A percentile compares a stretch with the other conserved stretches of the same genome.
phyloP scores from a whole-genome alignment of 2,888 invertebrate genomes.

The Andrena bucephala region DNA sequence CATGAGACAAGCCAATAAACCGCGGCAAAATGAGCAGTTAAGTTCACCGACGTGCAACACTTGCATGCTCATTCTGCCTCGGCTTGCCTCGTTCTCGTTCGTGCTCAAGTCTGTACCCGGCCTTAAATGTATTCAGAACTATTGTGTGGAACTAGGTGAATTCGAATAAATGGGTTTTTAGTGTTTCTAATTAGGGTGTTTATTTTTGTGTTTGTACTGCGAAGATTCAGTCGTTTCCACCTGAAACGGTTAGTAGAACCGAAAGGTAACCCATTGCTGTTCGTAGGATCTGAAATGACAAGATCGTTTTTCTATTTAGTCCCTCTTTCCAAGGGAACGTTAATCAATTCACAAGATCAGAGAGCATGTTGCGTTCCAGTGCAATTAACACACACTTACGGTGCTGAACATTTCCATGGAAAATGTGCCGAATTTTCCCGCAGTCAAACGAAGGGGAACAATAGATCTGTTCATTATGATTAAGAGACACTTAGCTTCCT shows the following conservation, averaged over 20 bases:
- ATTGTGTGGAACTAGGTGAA: constrained; percentile 10
- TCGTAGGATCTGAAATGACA: constrained; percentile 58
- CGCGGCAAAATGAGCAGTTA: too few relatives aligned
- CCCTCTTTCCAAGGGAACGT: not conserved
- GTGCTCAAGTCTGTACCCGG: too few relatives aligned
- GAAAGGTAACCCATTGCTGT: constrained; percentile 69
- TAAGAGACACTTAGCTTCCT: constrained; percentile 62
- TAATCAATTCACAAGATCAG: too few relatives aligned
- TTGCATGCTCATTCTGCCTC: too few relatives aligned
- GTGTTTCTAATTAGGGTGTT: not conserved
- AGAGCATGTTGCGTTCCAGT: not conserved
- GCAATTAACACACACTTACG: constrained; percentile 52
- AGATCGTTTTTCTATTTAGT: not conserved
- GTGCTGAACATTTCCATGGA: constrained; percentile 73
- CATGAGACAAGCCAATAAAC: too few relatives aligned
- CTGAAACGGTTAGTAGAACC: constrained; percentile 63
- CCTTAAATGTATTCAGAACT: too few relatives aligned
- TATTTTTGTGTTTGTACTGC: not conserved
- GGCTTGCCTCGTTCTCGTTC: too few relatives aligned
- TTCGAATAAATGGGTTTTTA: too few relatives aligned
- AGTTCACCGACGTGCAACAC: not conserved
- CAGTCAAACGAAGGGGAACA: constrained; percentile 72
- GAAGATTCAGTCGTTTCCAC: not conserved
- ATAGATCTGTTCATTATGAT: constrained; percentile 65
- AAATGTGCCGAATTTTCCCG: constrained; percentile 75